A percentile compares a stretch with the other conserved stretches of the same genome.
These are phyloP conservation scores for Phengaris alcon DNA, from an alignment of 2,888 invertebrate species.

Conservation along the genomic window DNA sequence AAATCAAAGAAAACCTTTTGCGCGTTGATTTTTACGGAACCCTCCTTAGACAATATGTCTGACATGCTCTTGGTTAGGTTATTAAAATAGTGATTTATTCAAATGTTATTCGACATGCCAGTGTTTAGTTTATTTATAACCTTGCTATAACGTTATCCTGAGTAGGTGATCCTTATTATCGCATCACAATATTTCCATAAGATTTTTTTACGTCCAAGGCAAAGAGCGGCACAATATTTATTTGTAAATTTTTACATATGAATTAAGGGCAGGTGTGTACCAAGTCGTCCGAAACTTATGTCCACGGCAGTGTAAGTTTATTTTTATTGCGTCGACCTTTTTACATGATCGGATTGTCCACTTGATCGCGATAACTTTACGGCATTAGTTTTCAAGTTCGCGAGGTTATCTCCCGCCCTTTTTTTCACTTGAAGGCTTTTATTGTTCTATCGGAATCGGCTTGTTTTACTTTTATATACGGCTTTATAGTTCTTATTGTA, in stretches of 20 bases:
- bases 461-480: constrained; percentile 19
- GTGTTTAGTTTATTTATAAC: too few relatives aligned
- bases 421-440: constrained; percentile 26
- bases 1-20: too few relatives aligned
- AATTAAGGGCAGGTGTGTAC: constrained; percentile 12
- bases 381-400: constrained; percentile 35
- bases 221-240: neutral
- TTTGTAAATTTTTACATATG: neutral
- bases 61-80: too few relatives aligned
- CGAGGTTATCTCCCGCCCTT: constrained; percentile 21
- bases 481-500: neutral
- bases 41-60: too few relatives aligned
- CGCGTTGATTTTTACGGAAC: too few relatives aligned
- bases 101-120: too few relatives aligned
- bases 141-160: too few relatives aligned
- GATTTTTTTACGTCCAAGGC: too few relatives aligned
- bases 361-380: constrained; percentile 33
- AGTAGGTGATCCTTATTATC: neutral
- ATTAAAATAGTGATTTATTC: too few relatives aligned
- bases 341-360: constrained; percentile 39
- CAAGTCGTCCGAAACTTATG: constrained; percentile 17
- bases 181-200: neutral
- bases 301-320: constrained; percentile 40
- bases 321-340: constrained; percentile 49
- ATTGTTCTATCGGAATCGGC: constrained; percentile 26